Base-by-base conservation (phyloP, 2,113 vertebrate genomes). In the Aegotheles bennettii region DNA sequence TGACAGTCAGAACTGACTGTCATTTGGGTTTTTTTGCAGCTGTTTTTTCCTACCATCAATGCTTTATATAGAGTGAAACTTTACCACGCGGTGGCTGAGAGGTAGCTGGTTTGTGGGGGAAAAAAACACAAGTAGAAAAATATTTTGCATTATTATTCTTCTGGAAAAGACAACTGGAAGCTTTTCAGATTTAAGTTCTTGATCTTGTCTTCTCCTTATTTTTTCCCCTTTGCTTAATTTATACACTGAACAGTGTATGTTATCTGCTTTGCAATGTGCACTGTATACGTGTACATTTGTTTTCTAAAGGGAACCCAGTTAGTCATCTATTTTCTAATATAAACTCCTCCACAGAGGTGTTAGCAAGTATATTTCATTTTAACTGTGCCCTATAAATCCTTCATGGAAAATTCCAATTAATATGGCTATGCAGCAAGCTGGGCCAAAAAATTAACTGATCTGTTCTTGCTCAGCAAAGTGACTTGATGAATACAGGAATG, bases 1-100 rank as follows among this genome's bases (percentile, higher is more conserved):
- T 98, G 98, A 97, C 97, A 98, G 97, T 97, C 76, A 17, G 90
- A 92, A 94, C 84, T 84, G 87, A 68, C 97, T 96, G 97, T 97
- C 97, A 95, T 96, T 80, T 95, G 93, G 8, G 57, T 96, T 60
- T 96, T 94, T 89, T 75, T 89, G 63, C 96, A 81, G n/a, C 26
- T 89, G 68, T 84, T 71, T 89, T 64, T 90, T 92, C 68, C 68
- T 83, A 89, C 42, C 71, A 63, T 84, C 65, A 94, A 93, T 88
- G 69, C 68, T 96, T 77, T 95, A 87, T 97, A 96, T 97, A 89
- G 76, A 96, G 57, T 75, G 61, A 89, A 96, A 94, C 43, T 84
- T 90, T 93, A 89, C 84, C 78, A 23, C 28, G 13, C 0, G 0
- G 56, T 86, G 63, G 14, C 31, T 81, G 78, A 88, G 50, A 93